These are phyloP conservation scores for Eupleurogrammus muticus DNA, from an alignment of 2,797 vertebrate genomes.

Conservation along the genomic window DNA sequence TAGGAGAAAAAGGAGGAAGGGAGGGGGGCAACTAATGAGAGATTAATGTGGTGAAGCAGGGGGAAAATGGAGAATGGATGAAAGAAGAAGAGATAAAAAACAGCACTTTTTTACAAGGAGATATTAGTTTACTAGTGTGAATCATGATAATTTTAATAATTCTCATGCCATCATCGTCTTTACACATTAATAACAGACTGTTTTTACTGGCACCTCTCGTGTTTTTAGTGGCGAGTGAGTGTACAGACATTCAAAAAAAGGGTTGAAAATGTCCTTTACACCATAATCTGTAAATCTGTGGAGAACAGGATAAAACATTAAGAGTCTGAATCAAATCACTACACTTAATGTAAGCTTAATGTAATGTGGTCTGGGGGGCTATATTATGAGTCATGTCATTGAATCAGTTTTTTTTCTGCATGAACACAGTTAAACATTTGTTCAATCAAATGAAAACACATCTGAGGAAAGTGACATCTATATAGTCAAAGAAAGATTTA, in stretches of 20 bases:
- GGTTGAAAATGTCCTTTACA: constrained; percentile 17
- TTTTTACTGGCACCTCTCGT: background rate
- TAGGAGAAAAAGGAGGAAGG: constrained; percentile 25
- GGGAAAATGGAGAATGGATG: constrained; percentile 36
- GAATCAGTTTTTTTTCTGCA: no score
- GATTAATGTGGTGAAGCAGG: constrained; percentile 69
- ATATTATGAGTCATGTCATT: no score
- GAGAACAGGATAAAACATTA: background rate
- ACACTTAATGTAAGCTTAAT: no score
- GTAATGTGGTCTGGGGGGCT: background rate
- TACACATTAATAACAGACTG: background rate
- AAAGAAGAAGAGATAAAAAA: constrained; percentile 11
- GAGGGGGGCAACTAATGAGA: constrained; percentile 59
- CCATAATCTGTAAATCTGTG: background rate
- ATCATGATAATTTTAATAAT: background rate
- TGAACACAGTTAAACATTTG: no score
- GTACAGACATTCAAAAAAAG: constrained; percentile 20
- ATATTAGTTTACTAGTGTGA: constrained; percentile 21
- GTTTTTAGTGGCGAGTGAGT: constrained; percentile 5
- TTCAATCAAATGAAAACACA: no score
- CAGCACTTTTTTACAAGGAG: constrained; percentile 15
- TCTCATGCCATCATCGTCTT: background rate
- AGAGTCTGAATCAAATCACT: background rate
- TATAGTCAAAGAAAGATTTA: no score
- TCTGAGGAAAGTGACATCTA: no score